phyloP scores from a whole-genome alignment of 2,888 invertebrate species.

The Nysson spinosus region DNA sequence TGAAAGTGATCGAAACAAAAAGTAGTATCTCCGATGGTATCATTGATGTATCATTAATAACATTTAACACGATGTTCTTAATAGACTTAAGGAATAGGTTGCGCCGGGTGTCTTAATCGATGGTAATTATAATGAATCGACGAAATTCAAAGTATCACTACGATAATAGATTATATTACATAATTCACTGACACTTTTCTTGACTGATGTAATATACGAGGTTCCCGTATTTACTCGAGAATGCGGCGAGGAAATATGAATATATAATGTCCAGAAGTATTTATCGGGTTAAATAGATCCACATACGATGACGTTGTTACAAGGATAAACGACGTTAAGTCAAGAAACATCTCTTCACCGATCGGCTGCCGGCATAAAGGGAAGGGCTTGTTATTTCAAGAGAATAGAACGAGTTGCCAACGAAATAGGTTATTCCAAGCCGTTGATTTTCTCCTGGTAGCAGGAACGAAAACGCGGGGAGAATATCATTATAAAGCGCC shows the following conservation, averaged over 20 bases:
- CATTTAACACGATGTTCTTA: conserved; percentile 4
- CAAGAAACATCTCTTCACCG: conserved; percentile 33
- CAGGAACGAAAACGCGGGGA: conserved; percentile 71
- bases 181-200: too few species aligned
- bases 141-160: too few species aligned
- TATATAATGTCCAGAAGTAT: conserved; percentile 17
- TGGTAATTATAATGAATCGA: too few species aligned
- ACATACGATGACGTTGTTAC: conserved; percentile 31
- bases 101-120: too few species aligned
- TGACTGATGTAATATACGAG: too few species aligned
- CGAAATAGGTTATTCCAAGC: conserved; percentile 69
- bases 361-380: conserved; percentile 46
- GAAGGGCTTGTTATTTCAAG: conserved; percentile 59
- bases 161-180: too few species aligned
- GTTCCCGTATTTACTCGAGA: conserved; percentile 1
- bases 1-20: conserved; percentile 25
- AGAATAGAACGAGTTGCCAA: conserved; percentile 62
- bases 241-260: conserved; percentile 26
- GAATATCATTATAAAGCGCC: conserved; percentile 77
- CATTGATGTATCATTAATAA: neutral
- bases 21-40: neutral
- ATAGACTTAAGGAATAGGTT: too few species aligned
- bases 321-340: conserved; percentile 31
- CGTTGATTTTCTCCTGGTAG: conserved; percentile 69
- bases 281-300: neutral